Conservation (phyloP, 2,113 vertebrate genomes). For the Paraplagusia blochii region DNA sequence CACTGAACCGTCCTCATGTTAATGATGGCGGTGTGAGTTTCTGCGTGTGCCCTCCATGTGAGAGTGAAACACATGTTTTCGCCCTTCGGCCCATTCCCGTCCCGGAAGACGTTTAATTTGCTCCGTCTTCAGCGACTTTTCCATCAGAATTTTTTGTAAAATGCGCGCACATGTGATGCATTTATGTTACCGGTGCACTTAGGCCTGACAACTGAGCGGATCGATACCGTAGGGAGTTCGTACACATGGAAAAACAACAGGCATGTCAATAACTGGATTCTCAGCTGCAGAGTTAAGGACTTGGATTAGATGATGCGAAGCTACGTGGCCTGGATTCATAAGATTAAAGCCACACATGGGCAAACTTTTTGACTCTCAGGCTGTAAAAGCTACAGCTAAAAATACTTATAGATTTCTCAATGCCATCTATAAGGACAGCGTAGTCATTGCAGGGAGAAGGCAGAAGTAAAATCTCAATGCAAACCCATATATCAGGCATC, state of each 20-base stretch:
- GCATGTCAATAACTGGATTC: slow-evolving; percentile 48
- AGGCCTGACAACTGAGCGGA: slow-evolving; percentile 39
- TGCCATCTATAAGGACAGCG: too few species aligned
- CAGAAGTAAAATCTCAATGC: too few species aligned
- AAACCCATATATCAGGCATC: too few species aligned
- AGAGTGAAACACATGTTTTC: slow-evolving; percentile 22
- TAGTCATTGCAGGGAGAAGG: too few species aligned
- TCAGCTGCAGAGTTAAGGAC: slow-evolving; percentile 44
- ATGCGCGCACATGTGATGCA: not conserved
- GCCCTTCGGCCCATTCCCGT: slow-evolving; percentile 2
- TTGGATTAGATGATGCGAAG: slow-evolving; percentile 26
- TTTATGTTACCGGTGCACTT: slow-evolving; percentile 4
- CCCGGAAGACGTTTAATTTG: slow-evolving; percentile 9
- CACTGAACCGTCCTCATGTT: slow-evolving; percentile 45
- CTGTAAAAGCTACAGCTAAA: too few species aligned
- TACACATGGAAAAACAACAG: slow-evolving; percentile 55
- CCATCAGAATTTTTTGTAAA: slow-evolving; percentile 23
- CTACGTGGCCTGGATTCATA: slow-evolving; percentile 24
- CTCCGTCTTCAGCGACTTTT: slow-evolving; percentile 3
- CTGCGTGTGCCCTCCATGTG: slow-evolving; percentile 4
- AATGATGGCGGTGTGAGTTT: slow-evolving; percentile 43
- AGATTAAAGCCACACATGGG: too few species aligned
- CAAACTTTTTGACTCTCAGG: too few species aligned
- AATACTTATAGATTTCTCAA: too few species aligned
- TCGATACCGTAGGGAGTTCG: slow-evolving; percentile 56